These are phyloP conservation scores for Echinometra lucunter DNA, from an alignment of 53 echinoderm and acorn worm species.

Conservation along the genomic window DNA sequence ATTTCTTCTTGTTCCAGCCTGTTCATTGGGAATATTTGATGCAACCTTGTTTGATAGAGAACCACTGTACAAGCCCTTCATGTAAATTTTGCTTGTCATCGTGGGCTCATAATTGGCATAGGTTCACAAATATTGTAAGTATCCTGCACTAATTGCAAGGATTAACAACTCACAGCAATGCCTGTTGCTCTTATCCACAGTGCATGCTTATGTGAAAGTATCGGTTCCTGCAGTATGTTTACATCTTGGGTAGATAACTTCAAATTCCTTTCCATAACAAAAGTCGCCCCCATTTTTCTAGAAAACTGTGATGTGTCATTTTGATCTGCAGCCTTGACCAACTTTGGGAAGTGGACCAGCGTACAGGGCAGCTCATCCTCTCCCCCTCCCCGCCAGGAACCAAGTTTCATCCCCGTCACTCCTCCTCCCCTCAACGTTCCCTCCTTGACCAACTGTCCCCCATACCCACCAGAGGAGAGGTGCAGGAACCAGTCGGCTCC, in stretches of 20 bases:
- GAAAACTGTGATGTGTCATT: neutral
- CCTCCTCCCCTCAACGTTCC: neutral
- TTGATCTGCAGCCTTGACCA: slow-evolving; percentile 53
- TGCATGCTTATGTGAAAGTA: neutral
- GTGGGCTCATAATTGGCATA: too few species aligned
- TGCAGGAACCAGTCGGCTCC: slow-evolving; percentile 4
- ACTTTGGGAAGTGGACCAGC: slow-evolving; percentile 76
- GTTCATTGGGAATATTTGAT: neutral
- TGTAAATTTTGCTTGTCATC: too few species aligned
- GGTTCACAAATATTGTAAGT: too few species aligned
- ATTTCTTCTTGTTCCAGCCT: neutral
- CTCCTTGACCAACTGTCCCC: slow-evolving; percentile 2
- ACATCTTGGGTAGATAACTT: neutral
- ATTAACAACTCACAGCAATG: too few species aligned
- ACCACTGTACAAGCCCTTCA: too few species aligned
- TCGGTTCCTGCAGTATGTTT: neutral
- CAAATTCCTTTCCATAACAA: neutral
- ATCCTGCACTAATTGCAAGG: too few species aligned
- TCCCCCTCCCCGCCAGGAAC: slow-evolving; percentile 59
- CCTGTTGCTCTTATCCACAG: too few species aligned
- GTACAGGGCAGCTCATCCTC: slow-evolving; percentile 77
- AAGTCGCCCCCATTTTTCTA: neutral
- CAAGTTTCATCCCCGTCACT: neutral
- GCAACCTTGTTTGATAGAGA: too few species aligned
- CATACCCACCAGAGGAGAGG: too few species aligned